phyloP scores from a whole-genome alignment of 2,888 invertebrate genomes.

The Heteromyza rotundicornis region DNA sequence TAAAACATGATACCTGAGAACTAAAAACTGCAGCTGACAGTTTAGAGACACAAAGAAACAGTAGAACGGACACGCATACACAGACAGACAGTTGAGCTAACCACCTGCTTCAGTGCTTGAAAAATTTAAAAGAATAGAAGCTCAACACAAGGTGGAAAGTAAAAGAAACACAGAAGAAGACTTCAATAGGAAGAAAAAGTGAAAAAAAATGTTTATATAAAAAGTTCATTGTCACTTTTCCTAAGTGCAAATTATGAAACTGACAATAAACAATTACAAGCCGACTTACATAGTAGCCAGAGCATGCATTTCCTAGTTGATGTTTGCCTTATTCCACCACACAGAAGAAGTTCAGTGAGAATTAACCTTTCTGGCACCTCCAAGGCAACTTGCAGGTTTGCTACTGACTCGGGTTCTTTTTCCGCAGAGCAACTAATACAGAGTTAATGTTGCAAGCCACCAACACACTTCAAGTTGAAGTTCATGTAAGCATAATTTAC shows the following conservation, averaged over 20 bases:
- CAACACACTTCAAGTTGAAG: conserved; percentile 33
- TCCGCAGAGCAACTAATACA: background rate
- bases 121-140: too few species aligned
- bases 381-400: too few species aligned
- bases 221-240: conserved; percentile 16
- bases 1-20: too few species aligned
- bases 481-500: conserved; percentile 33
- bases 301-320: too few species aligned
- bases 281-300: too few species aligned
- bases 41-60: too few species aligned
- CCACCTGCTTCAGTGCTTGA: too few species aligned
- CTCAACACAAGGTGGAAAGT: too few species aligned
- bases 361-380: background rate
- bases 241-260: conserved; percentile 11
- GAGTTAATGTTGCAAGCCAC: background rate
- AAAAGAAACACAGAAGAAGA: background rate
- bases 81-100: too few species aligned
- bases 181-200: background rate
- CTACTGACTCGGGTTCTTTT: background rate
- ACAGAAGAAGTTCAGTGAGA: background rate
- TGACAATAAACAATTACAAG: background rate
- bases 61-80: too few species aligned
- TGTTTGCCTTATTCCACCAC: too few species aligned
- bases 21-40: too few species aligned
- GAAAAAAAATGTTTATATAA: background rate